A percentile compares a stretch with the other conserved stretches of the same genome.
Conservation (phyloP, 2,113 vertebrate genomes). For the Onychorhynchus coronatus region DNA sequence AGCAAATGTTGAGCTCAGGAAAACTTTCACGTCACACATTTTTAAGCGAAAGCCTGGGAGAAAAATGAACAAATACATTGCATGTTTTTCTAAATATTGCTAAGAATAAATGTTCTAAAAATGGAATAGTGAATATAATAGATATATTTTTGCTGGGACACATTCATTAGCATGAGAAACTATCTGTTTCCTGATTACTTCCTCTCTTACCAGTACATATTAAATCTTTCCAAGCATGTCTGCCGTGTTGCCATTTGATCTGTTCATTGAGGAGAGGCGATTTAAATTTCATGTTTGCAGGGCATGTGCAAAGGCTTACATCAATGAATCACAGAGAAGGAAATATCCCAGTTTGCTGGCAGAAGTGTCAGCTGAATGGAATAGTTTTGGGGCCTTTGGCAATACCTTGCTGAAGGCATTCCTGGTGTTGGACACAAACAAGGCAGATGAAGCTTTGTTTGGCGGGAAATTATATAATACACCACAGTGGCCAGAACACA, state of each 20-base stretch:
- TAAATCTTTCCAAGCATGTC: background rate
- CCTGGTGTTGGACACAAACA: background rate
- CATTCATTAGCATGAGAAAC: background rate
- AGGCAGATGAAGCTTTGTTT: background rate
- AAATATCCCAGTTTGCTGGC: background rate
- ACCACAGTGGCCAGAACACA: background rate
- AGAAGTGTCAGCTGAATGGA: background rate
- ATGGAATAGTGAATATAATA: background rate
- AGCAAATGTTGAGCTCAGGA: conserved; percentile 50
- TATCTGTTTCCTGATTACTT: background rate
- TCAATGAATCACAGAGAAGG: background rate
- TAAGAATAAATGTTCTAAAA: conserved; percentile 33
- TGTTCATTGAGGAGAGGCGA: background rate
- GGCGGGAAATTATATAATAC: background rate
- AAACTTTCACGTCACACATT: conserved; percentile 12
- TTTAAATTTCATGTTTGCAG: background rate
- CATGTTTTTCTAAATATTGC: background rate
- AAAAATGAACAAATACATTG: conserved; percentile 20
- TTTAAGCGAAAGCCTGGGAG: conserved; percentile 34
- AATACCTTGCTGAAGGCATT: background rate
- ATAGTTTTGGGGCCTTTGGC: background rate
- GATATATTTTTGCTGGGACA: background rate
- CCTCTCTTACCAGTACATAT: background rate
- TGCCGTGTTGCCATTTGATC: background rate
- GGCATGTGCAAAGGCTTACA: background rate